These are phyloP conservation scores for Semnornis frantzii DNA, from an alignment of 2,113 vertebrate genomes.

Conservation along the genomic window DNA sequence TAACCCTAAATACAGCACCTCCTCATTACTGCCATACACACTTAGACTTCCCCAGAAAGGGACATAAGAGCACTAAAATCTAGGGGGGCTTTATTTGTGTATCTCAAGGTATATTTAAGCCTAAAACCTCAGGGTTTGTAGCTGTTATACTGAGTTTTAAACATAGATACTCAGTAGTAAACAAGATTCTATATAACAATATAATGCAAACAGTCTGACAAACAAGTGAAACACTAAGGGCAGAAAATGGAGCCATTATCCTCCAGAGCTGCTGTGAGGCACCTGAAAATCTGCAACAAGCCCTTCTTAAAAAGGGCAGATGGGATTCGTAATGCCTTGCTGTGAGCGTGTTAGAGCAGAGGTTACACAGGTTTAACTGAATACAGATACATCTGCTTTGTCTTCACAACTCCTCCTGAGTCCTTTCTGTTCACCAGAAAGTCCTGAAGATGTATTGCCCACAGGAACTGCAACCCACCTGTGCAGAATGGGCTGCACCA, in stretches of 20 bases:
- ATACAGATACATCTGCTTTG: background rate
- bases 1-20: background rate
- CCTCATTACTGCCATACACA: background rate
- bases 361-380: background rate
- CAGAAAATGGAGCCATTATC: background rate
- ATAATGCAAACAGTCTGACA: background rate
- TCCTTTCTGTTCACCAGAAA: background rate
- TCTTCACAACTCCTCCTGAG: background rate
- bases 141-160: background rate
- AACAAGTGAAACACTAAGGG: background rate
- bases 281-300: background rate
- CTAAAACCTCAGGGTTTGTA: background rate
- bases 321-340: background rate
- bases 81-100: background rate
- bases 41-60: background rate
- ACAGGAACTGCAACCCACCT: background rate
- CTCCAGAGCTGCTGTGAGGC: background rate
- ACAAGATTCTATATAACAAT: background rate
- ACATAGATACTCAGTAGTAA: background rate
- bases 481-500: accelerated
- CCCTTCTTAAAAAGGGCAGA: background rate
- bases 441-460: accelerated
- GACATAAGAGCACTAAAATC: background rate
- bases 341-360: background rate
- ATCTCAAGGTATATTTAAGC: background rate